Percentiles rank a stretch among this genome's conserved stretches.
Evolutionary conservation across 2,888 invertebrate genomes (phyloP).

Genomic region (Tetragonula carbonaria): DNA sequence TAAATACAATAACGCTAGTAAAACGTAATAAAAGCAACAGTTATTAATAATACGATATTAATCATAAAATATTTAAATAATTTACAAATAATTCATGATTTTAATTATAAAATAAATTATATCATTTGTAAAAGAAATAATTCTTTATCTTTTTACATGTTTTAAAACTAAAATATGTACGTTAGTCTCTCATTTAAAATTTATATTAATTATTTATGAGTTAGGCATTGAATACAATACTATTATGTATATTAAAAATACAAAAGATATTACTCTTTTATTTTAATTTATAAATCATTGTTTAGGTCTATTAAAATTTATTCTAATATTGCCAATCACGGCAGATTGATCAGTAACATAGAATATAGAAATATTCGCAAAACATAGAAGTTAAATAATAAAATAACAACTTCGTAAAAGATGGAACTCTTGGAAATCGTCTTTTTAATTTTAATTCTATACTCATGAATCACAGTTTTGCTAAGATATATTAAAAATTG

Average conservation of each 20-base stretch:
- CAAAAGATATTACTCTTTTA: not conserved
- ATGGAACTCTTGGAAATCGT: slow-evolving; percentile 34
- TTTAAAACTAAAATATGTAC: not conserved
- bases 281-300: not conserved
- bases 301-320: not conserved
- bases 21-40: not conserved
- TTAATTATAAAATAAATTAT: not conserved
- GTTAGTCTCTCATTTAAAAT: not conserved
- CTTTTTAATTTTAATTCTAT: slow-evolving; percentile 8
- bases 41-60: not conserved
- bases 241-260: not conserved
- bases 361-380: not conserved
- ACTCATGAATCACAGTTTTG: slow-evolving; percentile 10
- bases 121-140: slow-evolving; percentile 1
- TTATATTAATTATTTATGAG: not conserved
- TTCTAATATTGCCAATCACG: not conserved
- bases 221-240: not conserved
- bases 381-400: not conserved
- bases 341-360: not conserved
- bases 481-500: slow-evolving; percentile 3
- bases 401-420: not conserved
- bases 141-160: not conserved
- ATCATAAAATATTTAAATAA: not conserved
- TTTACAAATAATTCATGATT: not conserved
- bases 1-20: not conserved